These are phyloP conservation scores for Hormaphis cornu DNA, from an alignment of 1,140 invertebrate species.

Conservation along the genomic window DNA sequence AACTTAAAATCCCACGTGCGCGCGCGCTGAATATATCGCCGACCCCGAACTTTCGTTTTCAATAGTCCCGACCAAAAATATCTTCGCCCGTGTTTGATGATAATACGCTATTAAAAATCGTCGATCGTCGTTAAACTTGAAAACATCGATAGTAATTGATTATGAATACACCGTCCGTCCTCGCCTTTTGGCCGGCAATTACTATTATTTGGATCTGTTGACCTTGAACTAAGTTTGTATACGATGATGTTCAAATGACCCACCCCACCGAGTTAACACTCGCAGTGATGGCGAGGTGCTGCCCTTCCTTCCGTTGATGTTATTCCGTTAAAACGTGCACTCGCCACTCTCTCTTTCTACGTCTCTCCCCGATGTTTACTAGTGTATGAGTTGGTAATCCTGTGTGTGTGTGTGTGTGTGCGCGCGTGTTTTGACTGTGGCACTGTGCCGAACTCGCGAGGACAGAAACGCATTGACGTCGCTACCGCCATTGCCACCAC, in stretches of 20 bases:
- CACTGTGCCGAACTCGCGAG: background rate
- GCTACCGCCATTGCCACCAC: background rate
- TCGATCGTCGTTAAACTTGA: too few relatives aligned
- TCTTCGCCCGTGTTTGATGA: background rate
- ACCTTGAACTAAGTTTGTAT: background rate
- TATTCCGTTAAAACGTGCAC: constrained; percentile 10
- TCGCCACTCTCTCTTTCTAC: background rate
- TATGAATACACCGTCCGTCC: background rate
- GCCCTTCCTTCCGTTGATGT: constrained; percentile 6
- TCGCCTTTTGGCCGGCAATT: background rate
- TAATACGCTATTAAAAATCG: background rate
- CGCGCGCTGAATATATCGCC: background rate
- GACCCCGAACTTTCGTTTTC: background rate
- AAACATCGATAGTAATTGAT: too few relatives aligned
- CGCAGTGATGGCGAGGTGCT: background rate
- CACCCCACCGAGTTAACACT: background rate
- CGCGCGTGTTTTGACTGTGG: background rate
- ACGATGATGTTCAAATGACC: background rate
- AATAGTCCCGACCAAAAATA: background rate
- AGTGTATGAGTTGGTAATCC: constrained; percentile 22
- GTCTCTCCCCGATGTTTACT: background rate
- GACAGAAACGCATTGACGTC: background rate
- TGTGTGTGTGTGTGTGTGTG: constrained; percentile 15
- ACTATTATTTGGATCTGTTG: background rate
- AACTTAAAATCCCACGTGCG: background rate